Evolutionary conservation across 2,113 vertebrate species (phyloP), one percentile per base, ranked within the genome.

Genomic region (Trogon melanurus): DNA sequence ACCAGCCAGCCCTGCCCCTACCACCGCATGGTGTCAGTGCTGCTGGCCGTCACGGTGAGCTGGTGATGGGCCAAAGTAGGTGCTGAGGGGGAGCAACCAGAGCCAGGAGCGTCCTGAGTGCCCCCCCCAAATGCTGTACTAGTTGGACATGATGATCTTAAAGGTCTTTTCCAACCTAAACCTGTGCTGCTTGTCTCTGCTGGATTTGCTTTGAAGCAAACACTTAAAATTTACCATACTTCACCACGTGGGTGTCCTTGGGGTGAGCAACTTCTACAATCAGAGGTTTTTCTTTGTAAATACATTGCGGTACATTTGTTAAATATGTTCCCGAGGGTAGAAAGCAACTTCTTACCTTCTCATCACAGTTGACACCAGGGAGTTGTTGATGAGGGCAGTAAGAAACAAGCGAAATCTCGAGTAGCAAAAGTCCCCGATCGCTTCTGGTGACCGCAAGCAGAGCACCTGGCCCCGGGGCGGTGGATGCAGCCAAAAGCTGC

Each of bases 351-450:
- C 32, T 34, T n/a, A 6, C 5, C 2, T 81, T 71, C 5, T 6
- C 19, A 10, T 32, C 0, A 1, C 11, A 17, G 1, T 2, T 18
- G 12, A 9, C 21, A 4, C 34, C 5, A 0, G 17, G 30, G 10
- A 6, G 7, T 10, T 71, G 19, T 58, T 80, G 51, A 54, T 4
- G 19, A 44, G 51, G n/a, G 36, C 38, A 38, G 8, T 30, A 30
- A 74, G 41, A 11, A 36, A 18, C 18, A 44, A 23, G 38, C 0
- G 12, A 58, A 79, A 76, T 27, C 9, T 20, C 0, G 9, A 50
- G 19, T 8, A 12, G 16, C 5, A 14, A 8, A 70, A 69, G 45
- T 22, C 57, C 32, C 34, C 2, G 2, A 27, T 73, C 2, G 1
- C 20, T 61, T 5, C 14, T 88, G 74, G 27, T 70, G 85, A 56